Evolutionary conservation across 2,888 invertebrate species (phyloP).

Genomic region (Drosophila eohydei): DNA sequence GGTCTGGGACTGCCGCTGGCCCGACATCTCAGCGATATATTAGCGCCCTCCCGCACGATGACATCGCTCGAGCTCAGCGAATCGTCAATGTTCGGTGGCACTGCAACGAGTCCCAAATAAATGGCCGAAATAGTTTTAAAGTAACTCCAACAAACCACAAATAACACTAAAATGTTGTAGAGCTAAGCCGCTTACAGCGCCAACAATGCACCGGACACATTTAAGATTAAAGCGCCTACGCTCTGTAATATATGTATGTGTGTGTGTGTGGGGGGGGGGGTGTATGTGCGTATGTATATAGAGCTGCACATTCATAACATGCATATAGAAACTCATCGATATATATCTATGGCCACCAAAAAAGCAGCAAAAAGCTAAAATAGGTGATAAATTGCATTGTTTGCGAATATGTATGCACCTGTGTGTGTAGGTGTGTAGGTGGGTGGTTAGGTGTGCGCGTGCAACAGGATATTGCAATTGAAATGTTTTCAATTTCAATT

Average conservation of each 20-base stretch:
- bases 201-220: slow-evolving; percentile 31
- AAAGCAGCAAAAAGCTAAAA: slow-evolving; percentile 23
- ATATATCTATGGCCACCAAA: slow-evolving; percentile 1
- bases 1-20: slow-evolving; percentile 95
- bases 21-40: slow-evolving; percentile 94
- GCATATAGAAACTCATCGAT: slow-evolving; percentile 30
- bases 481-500: slow-evolving; percentile 43
- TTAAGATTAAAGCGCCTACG: slow-evolving; percentile 50
- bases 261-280: slow-evolving; percentile 1
- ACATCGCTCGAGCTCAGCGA: slow-evolving; percentile 94
- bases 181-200: slow-evolving; percentile 52
- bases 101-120: slow-evolving; percentile 85
- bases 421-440: not conserved
- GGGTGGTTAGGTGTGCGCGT: not conserved
- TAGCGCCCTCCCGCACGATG: slow-evolving; percentile 94
- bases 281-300: not conserved
- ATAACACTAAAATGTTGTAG: slow-evolving; percentile 36
- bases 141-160: not conserved
- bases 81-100: slow-evolving; percentile 96
- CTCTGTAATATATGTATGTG: slow-evolving; percentile 10
- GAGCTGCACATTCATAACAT: not conserved
- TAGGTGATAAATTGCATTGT: slow-evolving; percentile 49
- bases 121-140: not conserved
- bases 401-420: slow-evolving; percentile 15
- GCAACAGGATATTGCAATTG: slow-evolving; percentile 63